phyloP scores from a whole-genome alignment of 2,113 vertebrate species.

The Nothobranchius kuhntae region DNA sequence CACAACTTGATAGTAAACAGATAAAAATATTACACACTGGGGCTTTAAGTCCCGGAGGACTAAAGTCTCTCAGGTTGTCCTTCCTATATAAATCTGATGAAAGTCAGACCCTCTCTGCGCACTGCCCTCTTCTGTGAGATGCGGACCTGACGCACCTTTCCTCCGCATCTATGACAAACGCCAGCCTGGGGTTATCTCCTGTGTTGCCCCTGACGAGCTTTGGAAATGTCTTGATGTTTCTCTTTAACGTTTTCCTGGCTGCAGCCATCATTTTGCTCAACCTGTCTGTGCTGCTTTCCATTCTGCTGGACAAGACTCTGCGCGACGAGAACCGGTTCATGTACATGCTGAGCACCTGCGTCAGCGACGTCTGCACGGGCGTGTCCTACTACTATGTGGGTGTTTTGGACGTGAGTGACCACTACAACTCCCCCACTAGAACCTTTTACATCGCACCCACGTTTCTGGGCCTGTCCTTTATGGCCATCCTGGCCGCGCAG shows the following conservation, averaged over 20 bases:
- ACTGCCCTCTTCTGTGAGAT: background rate
- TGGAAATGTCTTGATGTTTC: constrained; percentile 75
- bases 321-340: constrained; percentile 79
- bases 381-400: constrained; percentile 79
- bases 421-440: constrained; percentile 59
- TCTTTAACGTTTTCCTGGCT: constrained; percentile 71
- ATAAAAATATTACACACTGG: too few species aligned
- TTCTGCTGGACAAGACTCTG: constrained; percentile 66
- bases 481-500: constrained; percentile 80
- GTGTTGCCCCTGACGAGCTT: constrained; percentile 72
- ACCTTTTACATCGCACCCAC: constrained; percentile 75
- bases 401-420: constrained; percentile 72
- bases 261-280: constrained; percentile 74
- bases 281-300: constrained; percentile 70
- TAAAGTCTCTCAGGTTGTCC: too few species aligned
- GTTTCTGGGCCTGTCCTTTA: constrained; percentile 80
- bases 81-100: constrained; percentile 19
- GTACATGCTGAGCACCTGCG: constrained; percentile 83
- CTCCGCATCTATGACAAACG: constrained; percentile 58
- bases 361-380: constrained; percentile 79
- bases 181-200: constrained; percentile 40
- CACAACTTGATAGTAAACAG: too few species aligned
- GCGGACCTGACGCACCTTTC: constrained; percentile 2
- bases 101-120: constrained; percentile 3
- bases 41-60: too few species aligned